Percentiles rank a stretch among this genome's conserved stretches.
phyloP scores from a whole-genome alignment of 1,140 invertebrate genomes.

The Atopsyche davidsoni region DNA sequence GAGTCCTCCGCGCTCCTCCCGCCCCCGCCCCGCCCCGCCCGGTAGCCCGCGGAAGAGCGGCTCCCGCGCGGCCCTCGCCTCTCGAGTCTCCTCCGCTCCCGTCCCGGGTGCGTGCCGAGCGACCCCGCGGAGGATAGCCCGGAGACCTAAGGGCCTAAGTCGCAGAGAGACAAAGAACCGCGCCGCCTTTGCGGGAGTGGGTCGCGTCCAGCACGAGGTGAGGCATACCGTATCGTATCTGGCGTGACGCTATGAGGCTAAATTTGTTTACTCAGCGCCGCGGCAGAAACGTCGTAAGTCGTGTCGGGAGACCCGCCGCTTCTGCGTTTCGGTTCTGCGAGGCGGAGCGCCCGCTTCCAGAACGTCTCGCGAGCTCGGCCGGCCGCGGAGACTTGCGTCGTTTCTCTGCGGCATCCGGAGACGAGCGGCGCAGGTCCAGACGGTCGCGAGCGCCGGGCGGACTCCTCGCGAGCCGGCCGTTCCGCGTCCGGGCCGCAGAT shows the following conservation, averaged over 20 bases:
- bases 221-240: slow-evolving; percentile 5
- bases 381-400: neutral
- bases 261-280: slow-evolving; percentile 15
- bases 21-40: too few relatives aligned
- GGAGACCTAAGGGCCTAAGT: neutral
- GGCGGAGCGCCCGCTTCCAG: neutral
- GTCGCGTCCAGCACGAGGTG: slow-evolving; percentile 2
- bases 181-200: neutral
- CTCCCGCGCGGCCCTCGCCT: too few relatives aligned
- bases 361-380: neutral
- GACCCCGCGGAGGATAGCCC: slow-evolving; percentile 1
- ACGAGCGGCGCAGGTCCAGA: neutral
- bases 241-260: slow-evolving; percentile 26
- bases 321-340: neutral
- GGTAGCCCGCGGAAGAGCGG: slow-evolving; percentile 18
- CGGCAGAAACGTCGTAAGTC: neutral
- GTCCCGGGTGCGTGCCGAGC: slow-evolving; percentile 18
- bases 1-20: too few relatives aligned
- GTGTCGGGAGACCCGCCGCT: neutral
- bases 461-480: neutral
- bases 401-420: neutral
- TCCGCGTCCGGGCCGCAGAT: neutral
- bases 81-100: slow-evolving; percentile 9
- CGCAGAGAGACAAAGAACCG: too few relatives aligned
- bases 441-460: neutral